phyloP scores from a whole-genome alignment of 2,888 invertebrate species.

The Sisyra terminalis region DNA sequence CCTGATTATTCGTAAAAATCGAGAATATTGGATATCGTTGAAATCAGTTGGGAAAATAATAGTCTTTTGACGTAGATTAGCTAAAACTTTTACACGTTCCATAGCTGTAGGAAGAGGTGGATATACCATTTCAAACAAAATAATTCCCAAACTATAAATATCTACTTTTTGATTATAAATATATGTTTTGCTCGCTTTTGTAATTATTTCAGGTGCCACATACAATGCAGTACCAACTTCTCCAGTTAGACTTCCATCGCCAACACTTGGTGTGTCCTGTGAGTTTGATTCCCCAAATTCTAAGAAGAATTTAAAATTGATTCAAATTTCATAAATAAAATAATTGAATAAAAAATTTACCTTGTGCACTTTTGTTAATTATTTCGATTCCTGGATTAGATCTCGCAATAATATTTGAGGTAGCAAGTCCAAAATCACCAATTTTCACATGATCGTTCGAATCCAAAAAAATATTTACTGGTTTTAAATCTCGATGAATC shows the following conservation, averaged over 20 bases:
- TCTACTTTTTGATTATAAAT: constrained; percentile 76
- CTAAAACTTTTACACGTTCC: constrained; percentile 71
- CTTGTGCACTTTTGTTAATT: constrained; percentile 17
- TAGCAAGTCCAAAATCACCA: constrained; percentile 94
- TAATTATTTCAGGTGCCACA: constrained; percentile 81
- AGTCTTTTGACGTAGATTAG: constrained; percentile 49
- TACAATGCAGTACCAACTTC: constrained; percentile 91
- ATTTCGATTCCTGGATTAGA: constrained; percentile 15
- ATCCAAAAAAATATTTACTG: constrained; percentile 90
- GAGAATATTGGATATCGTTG: constrained; percentile 32
- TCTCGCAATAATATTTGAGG: constrained; percentile 41
- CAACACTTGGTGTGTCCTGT: constrained; percentile 9
- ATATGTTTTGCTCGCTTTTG: constrained; percentile 43
- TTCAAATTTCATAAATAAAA: no score
- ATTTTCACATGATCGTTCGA: constrained; percentile 92
- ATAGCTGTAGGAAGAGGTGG: constrained; percentile 69
- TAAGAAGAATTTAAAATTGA: background rate
- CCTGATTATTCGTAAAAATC: constrained; percentile 44
- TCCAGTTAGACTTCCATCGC: constrained; percentile 45
- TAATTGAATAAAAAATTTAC: no score
- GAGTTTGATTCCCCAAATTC: no score
- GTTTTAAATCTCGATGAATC: constrained; percentile 72
- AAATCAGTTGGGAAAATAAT: constrained; percentile 57
- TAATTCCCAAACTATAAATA: constrained; percentile 58
- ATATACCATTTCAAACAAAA: constrained; percentile 92